Conservation (phyloP, 2,888 invertebrate genomes). For the Pocota personata region DNA sequence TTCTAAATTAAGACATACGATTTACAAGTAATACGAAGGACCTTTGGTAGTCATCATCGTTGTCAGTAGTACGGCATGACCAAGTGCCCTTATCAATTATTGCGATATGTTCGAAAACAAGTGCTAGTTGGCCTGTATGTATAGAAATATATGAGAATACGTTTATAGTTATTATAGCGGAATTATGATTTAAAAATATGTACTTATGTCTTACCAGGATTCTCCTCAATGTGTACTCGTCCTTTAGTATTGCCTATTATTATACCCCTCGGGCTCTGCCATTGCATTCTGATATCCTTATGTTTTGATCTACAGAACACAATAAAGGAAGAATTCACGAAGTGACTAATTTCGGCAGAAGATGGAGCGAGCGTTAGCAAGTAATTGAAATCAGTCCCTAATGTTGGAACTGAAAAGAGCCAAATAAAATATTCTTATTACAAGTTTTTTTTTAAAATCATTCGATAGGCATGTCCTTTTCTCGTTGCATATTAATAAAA, state of each 20-base stretch:
- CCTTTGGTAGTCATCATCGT: constrained; percentile 77
- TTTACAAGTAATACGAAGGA: constrained; percentile 82
- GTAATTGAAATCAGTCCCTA: constrained; percentile 72
- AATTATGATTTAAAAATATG: not conserved
- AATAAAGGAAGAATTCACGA: constrained; percentile 83
- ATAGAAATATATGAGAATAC: too few relatives aligned
- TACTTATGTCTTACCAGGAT: constrained; percentile 77
- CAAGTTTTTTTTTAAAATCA: too few relatives aligned
- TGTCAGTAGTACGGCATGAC: constrained; percentile 82
- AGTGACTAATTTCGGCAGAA: constrained; percentile 81
- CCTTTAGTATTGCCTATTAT: constrained; percentile 81
- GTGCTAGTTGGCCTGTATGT: constrained; percentile 80
- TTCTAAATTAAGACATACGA: constrained; percentile 79
- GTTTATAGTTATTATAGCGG: too few relatives aligned
- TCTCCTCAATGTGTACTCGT: constrained; percentile 82
- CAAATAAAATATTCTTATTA: not conserved
- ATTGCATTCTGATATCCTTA: constrained; percentile 79
- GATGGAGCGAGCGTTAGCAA: constrained; percentile 80
- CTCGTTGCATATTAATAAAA: too few relatives aligned
- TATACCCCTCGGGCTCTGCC: constrained; percentile 81
- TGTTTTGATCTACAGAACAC: constrained; percentile 80
- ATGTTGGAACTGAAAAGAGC: constrained; percentile 36
- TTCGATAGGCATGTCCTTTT: too few relatives aligned
- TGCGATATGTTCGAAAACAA: constrained; percentile 83
- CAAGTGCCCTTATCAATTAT: constrained; percentile 83